Base-by-base conservation (phyloP, 2,113 vertebrate genomes). In the Forbesichthys agassizii region DNA sequence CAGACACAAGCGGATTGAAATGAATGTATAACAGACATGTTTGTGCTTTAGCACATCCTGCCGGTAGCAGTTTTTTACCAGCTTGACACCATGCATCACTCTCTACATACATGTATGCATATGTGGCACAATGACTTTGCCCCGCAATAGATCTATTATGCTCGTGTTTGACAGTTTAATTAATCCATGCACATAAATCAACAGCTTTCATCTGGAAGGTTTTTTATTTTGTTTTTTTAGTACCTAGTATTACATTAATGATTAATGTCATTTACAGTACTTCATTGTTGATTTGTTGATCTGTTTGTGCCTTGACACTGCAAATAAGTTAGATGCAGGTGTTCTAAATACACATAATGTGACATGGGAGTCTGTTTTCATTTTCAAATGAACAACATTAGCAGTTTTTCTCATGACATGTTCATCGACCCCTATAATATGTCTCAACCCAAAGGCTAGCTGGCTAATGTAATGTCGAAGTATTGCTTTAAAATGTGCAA, bases 391-490 rank as follows among this genome's bases (percentile, higher is more conserved):
- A 75, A 64, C 68, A 81, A 73, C 90, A 88, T 89, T 84, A 86
- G 81, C 87, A 77, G 61, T 81, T 89, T 86, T 81, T 65, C 75
- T 55, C 46, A 14, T 82, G 83, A 88, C 85, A 84, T 88, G 84
- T 91, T 89, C 89, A 90, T 88, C 87, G 84, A 90, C 78, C 88
- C 69, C 61, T 61, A 57, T 75, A 77, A 83, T 84, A 83, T 69
- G 69, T 88, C 74, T 79, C 75, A 81, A 42, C 77, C 80, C 73
- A 48, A 3, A 62, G 77, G 77, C 71, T 64, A 16, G 62, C 52
- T 56, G 16, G 58, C 80, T 81, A 82, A 85, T 86, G 82, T 74
- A 82, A 86, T 81, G 64, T 66, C 70, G 78, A 83, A 76, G 73
- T 66, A 69, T 76, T 73, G 74, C 79, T 85, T 84, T 82, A 42